Percentiles rank a stretch among this genome's conserved stretches.
phyloP scores from a whole-genome alignment of 2,113 vertebrate genomes.

The Esox niger region DNA sequence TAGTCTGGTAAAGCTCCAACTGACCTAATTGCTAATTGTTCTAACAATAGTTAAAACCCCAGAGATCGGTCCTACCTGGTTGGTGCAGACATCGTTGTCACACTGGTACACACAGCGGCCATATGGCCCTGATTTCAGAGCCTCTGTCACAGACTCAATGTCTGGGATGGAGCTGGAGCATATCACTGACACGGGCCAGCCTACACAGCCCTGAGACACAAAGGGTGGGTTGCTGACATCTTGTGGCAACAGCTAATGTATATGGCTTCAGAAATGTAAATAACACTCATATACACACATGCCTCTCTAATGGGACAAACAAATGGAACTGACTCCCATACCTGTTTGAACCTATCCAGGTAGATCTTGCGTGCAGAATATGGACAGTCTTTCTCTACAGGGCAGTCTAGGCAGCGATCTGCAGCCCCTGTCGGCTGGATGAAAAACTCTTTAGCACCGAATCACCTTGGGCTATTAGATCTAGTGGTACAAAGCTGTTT shows the following conservation, averaged over 20 bases:
- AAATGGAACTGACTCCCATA: slow-evolving; percentile 23
- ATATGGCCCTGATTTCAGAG: slow-evolving; percentile 73
- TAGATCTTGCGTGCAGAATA: slow-evolving; percentile 83
- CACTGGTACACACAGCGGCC: slow-evolving; percentile 83
- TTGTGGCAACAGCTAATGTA: too few relatives aligned
- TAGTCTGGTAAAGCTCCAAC: too few relatives aligned
- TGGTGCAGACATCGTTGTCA: slow-evolving; percentile 82
- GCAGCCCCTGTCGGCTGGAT: slow-evolving; percentile 73
- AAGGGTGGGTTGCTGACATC: neutral
- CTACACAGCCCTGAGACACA: slow-evolving; percentile 62
- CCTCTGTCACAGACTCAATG: slow-evolving; percentile 77
- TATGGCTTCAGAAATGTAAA: too few relatives aligned
- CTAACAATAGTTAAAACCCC: neutral
- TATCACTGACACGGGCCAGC: slow-evolving; percentile 78
- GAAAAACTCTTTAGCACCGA: neutral
- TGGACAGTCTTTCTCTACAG: slow-evolving; percentile 69
- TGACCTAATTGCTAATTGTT: too few relatives aligned
- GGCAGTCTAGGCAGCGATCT: slow-evolving; percentile 74
- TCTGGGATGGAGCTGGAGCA: slow-evolving; percentile 69
- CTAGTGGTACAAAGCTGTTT: too few relatives aligned
- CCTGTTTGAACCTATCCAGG: slow-evolving; percentile 70
- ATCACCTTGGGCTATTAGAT: neutral
- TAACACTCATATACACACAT: neutral
- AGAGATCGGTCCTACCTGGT: slow-evolving; percentile 71
- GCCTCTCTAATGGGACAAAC: neutral